Evolutionary conservation across 2,113 vertebrate genomes (phyloP).

Genomic region (Cettia cetti): DNA sequence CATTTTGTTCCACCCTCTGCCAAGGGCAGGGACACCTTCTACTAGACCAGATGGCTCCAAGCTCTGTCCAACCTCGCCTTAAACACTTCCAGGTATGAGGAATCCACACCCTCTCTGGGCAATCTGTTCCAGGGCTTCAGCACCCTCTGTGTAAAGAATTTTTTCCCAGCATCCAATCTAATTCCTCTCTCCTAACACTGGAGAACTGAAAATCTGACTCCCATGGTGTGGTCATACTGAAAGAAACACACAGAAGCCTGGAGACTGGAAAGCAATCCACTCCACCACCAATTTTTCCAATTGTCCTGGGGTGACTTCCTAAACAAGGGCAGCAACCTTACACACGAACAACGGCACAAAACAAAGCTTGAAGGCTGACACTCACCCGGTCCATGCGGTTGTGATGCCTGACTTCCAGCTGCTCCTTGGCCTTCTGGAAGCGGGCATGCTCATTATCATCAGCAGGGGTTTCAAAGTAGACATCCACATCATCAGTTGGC

Average conservation of each 20-base stretch:
- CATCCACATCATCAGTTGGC: constrained; percentile 92
- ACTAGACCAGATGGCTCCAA: background rate
- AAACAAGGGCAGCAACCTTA: rapidly evolving
- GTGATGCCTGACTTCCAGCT: constrained; percentile 92
- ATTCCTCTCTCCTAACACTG: background rate
- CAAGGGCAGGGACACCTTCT: background rate
- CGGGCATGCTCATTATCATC: constrained; percentile 95
- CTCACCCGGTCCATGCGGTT: constrained; percentile 95
- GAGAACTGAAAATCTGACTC: background rate
- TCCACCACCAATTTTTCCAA: background rate
- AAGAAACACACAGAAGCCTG: background rate
- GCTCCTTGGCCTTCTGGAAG: constrained; percentile 97
- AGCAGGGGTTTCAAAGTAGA: constrained; percentile 95
- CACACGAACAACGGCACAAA: rapidly evolving
- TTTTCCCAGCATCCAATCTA: background rate
- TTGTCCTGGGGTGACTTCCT: background rate
- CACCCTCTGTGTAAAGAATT: background rate
- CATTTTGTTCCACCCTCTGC: background rate
- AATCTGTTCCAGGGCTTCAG: background rate
- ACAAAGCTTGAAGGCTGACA: too few species aligned
- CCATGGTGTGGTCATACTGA: background rate
- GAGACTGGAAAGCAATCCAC: background rate
- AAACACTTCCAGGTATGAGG: background rate
- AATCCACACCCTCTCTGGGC: background rate
- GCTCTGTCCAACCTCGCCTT: background rate